Evolutionary conservation across 1,140 invertebrate genomes (phyloP).

Genomic region (Wiebesia pumilae): DNA sequence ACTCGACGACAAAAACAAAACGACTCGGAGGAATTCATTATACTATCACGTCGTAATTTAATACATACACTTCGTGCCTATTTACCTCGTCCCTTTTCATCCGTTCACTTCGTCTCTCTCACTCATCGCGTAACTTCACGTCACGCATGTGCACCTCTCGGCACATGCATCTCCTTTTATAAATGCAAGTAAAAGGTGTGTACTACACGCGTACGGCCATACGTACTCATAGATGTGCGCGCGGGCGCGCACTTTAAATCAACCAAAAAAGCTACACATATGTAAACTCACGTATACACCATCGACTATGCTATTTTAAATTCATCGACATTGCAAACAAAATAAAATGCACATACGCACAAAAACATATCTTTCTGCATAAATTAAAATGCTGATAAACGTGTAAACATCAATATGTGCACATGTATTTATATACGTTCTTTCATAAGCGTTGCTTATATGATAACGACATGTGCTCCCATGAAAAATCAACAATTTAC

Average conservation of each 20-base stretch:
- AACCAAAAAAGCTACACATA: neutral
- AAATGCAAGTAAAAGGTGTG: conserved; percentile 11
- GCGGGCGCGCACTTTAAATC: neutral
- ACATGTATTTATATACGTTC: neutral
- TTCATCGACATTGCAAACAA: no score
- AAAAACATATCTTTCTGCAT: neutral
- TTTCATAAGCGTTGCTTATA: neutral
- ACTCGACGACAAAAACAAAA: conserved; percentile 1
- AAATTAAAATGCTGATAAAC: neutral
- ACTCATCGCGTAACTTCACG: conserved; percentile 28
- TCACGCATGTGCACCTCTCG: conserved; percentile 35
- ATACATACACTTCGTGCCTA: conserved; percentile 19
- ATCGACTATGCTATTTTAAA: no score
- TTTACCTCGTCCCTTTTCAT: neutral
- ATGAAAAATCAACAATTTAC: neutral
- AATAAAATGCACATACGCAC: no score
- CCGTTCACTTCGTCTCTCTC: conserved; percentile 34
- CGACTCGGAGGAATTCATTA: conserved; percentile 8
- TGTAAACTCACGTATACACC: neutral
- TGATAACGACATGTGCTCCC: neutral
- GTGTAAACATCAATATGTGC: neutral
- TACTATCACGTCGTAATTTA: conserved; percentile 30
- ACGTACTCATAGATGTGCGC: no score
- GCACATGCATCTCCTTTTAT: conserved; percentile 22
- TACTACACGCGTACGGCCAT: no score